These are phyloP conservation scores for Ochotona princeps DNA, from an alignment of 2,113 vertebrate genomes.

Conservation along the genomic window DNA sequence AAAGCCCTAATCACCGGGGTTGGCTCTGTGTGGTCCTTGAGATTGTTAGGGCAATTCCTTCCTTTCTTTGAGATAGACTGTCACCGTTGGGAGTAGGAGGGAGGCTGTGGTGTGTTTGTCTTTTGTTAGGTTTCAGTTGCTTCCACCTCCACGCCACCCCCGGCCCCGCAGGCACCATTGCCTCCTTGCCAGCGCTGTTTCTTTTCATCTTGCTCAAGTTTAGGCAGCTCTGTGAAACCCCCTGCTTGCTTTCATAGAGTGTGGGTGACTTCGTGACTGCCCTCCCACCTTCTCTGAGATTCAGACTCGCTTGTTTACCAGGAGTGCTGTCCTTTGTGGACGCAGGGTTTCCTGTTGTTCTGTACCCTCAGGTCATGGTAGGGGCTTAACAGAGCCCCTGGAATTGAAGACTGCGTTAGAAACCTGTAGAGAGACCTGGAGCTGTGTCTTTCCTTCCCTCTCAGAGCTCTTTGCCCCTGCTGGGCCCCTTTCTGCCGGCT, in stretches of 20 bases:
- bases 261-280: slow-evolving; percentile 71
- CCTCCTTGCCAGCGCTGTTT: slow-evolving; percentile 50
- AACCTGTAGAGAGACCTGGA: background rate
- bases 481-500: background rate
- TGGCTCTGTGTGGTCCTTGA: background rate
- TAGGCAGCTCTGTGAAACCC: slow-evolving; percentile 56
- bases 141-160: slow-evolving; percentile 4
- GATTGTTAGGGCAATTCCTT: background rate
- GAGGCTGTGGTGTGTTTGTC: slow-evolving; percentile 10
- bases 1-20: background rate
- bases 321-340: background rate
- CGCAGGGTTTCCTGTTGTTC: background rate
- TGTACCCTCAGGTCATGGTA: background rate
- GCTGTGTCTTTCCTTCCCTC: background rate
- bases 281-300: slow-evolving; percentile 53
- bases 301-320: slow-evolving; percentile 8
- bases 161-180: background rate
- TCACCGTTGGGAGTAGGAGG: no score
- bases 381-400: background rate
- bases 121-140: slow-evolving; percentile 24
- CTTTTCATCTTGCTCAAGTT: slow-evolving; percentile 70
- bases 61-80: background rate
- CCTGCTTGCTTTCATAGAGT: slow-evolving; percentile 48
- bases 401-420: background rate
- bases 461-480: background rate